These are phyloP conservation scores for Rutpela maculata DNA, from an alignment of 2,888 invertebrate species.

Conservation along the genomic window DNA sequence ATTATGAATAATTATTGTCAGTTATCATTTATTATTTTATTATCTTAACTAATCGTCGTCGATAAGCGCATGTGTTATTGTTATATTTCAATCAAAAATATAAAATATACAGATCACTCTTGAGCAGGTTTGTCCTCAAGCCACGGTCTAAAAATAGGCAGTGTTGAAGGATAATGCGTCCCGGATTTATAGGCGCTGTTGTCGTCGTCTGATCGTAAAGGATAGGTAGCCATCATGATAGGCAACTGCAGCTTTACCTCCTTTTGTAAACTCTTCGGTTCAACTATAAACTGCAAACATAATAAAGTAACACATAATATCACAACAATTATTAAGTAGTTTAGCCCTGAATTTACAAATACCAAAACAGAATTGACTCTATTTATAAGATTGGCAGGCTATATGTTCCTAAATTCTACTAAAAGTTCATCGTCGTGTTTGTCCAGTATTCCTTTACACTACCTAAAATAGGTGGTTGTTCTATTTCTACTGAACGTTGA, in stretches of 20 bases:
- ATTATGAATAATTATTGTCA: neutral
- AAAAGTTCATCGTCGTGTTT: no score
- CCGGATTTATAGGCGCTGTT: constrained; percentile 84
- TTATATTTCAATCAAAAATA: neutral
- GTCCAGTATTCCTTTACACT: no score
- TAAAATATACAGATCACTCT: constrained; percentile 39
- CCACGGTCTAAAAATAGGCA: constrained; percentile 95
- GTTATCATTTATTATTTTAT: constrained; percentile 7
- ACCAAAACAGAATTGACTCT: no score
- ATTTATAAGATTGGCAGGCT: no score
- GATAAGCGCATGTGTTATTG: constrained; percentile 1
- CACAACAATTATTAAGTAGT: constrained; percentile 6
- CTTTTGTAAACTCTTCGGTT: constrained; percentile 93
- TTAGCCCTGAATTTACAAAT: neutral
- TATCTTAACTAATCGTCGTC: neutral
- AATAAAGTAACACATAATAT: constrained; percentile 1
- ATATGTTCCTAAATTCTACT: no score
- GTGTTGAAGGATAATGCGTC: constrained; percentile 93
- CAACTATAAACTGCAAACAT: constrained; percentile 86
- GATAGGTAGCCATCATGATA: constrained; percentile 94
- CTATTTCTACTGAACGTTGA: no score
- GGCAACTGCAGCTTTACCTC: constrained; percentile 94
- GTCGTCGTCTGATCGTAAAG: constrained; percentile 82
- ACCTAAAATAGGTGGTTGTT: no score
- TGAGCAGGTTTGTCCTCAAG: constrained; percentile 81